Base-by-base conservation (phyloP, 2,113 vertebrate genomes). In the Protobothrops mucrosquamatus region DNA sequence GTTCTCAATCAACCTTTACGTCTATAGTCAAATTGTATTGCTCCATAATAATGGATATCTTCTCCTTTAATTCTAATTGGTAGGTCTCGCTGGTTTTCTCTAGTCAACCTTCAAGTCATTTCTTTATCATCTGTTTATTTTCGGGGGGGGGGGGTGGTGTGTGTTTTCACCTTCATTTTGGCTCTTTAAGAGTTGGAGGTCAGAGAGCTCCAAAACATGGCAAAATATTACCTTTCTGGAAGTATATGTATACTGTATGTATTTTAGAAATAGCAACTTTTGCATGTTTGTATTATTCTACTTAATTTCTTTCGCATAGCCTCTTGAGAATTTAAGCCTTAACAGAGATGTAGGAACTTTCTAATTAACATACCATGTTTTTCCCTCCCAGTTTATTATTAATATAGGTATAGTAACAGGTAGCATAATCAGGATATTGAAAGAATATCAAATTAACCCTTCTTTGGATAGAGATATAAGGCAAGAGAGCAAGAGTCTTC, bases 81-180 rank as follows among this genome's bases (percentile, higher is more conserved):
- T 64, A 69, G 11, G 12, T 64, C 1, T 29, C 26, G 29, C 11
- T 64, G 61, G 4, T 69, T 69, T 69, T 12, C 61, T n/a, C 4
- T 69, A n/a, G 26, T n/a, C 61, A 64, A 64, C 11, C 61, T 29
- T 64, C 26, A n/a, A 69, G 29, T n/a, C 61, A 69, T 69, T n/a
- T 69, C 61, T 69, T 69, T 69, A 69, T 14, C 29, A n/a, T 14
- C 11, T 69, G 29, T 64, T 64, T 29, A n/a, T 69, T 69, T 64
- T 69, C 11, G 0, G 6, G 29, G 61, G 9, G 10, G 4, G 1
- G 4, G 26, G 4, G 11, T 8, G 15, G 0, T 4, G 46, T 46
- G 46, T 81, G 15, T 81, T 18, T 18, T 39, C 69, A 81, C n/a
- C 18, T 81, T 81, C 69, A 74, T 34, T 74, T 39, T 74, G n/a